phyloP scores from a whole-genome alignment of 2,797 vertebrate species.

The Periophthalmus magnuspinnatus region DNA sequence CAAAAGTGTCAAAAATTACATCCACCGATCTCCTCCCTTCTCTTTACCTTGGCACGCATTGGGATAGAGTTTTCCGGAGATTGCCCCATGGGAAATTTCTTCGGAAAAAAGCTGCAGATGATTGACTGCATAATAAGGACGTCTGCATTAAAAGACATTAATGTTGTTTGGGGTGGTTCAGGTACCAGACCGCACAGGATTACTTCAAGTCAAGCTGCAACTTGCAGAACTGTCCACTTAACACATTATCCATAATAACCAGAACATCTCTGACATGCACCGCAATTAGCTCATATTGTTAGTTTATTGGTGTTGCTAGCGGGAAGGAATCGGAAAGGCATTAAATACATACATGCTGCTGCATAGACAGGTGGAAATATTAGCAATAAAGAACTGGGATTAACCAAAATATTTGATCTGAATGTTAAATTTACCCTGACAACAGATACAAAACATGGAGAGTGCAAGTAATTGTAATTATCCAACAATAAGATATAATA shows the following conservation, averaged over 20 bases:
- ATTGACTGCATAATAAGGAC: conserved; percentile 4
- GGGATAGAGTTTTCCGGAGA: conserved; percentile 13
- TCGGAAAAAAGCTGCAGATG: neutral
- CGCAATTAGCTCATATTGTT: conserved; percentile 25
- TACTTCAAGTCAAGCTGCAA: conserved; percentile 42
- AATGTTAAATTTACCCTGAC: too few relatives aligned
- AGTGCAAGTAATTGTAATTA: too few relatives aligned
- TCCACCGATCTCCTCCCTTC: neutral
- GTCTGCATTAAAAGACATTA: conserved; percentile 25
- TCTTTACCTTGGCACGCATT: neutral
- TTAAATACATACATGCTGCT: too few relatives aligned
- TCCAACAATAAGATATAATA: too few relatives aligned
- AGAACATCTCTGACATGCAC: conserved; percentile 12
- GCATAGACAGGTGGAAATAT: neutral
- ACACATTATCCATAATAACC: neutral
- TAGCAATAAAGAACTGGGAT: neutral
- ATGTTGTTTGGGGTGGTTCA: conserved; percentile 24
- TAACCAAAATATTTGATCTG: too few relatives aligned
- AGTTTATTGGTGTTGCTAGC: conserved; percentile 32
- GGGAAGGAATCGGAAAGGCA: neutral
- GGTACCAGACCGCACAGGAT: conserved; percentile 50
- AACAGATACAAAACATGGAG: too few relatives aligned
- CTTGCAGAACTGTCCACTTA: conserved; percentile 29
- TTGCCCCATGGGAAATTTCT: conserved; percentile 4
- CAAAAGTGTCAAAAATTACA: conserved; percentile 1